A percentile compares a stretch with the other conserved stretches of the same genome.
Conservation (phyloP, 2,113 vertebrate genomes). For the Mugil cephalus region DNA sequence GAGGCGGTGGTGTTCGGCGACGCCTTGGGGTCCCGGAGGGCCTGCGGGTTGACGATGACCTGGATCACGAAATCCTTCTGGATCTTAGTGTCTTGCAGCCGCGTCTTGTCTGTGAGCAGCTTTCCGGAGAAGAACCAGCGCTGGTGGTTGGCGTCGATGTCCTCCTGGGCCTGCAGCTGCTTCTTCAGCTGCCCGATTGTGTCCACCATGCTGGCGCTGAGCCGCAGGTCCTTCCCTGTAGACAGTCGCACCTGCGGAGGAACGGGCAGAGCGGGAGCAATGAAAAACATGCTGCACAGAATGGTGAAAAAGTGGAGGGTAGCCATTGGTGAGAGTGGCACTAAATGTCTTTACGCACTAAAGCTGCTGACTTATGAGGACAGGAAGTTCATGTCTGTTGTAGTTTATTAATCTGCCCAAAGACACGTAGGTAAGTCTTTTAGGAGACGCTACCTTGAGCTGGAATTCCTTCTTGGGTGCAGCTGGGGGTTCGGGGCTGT, state of each 20-base stretch:
- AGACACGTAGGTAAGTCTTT: not conserved
- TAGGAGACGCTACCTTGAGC: slow-evolving; percentile 86
- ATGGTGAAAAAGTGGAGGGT: too few species aligned
- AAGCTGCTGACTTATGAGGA: too few species aligned
- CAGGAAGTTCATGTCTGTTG: too few species aligned
- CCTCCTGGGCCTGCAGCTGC: slow-evolving; percentile 94
- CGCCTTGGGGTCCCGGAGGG: slow-evolving; percentile 64
- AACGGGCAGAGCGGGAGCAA: too few species aligned
- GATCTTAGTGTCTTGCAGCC: slow-evolving; percentile 98
- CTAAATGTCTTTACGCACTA: too few species aligned
- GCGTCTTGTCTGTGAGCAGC: slow-evolving; percentile 95
- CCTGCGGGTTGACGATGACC: slow-evolving; percentile 95
- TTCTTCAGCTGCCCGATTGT: slow-evolving; percentile 95
- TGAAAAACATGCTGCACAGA: not conserved
- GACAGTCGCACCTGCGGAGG: slow-evolving; percentile 88
- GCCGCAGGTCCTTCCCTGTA: slow-evolving; percentile 93
- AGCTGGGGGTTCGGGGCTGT: slow-evolving; percentile 85
- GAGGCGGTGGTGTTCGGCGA: slow-evolving; percentile 72
- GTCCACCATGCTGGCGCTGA: slow-evolving; percentile 94
- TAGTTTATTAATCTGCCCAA: too few species aligned
- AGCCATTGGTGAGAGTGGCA: too few species aligned
- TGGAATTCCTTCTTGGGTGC: slow-evolving; percentile 91
- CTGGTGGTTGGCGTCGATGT: slow-evolving; percentile 91
- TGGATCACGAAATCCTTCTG: slow-evolving; percentile 99
- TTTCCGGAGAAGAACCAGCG: slow-evolving; percentile 99